A percentile compares a stretch with the other conserved stretches of the same genome.
These are phyloP conservation scores for Ischnura elegans DNA, from an alignment of 2,888 invertebrate species.

Conservation along the genomic window DNA sequence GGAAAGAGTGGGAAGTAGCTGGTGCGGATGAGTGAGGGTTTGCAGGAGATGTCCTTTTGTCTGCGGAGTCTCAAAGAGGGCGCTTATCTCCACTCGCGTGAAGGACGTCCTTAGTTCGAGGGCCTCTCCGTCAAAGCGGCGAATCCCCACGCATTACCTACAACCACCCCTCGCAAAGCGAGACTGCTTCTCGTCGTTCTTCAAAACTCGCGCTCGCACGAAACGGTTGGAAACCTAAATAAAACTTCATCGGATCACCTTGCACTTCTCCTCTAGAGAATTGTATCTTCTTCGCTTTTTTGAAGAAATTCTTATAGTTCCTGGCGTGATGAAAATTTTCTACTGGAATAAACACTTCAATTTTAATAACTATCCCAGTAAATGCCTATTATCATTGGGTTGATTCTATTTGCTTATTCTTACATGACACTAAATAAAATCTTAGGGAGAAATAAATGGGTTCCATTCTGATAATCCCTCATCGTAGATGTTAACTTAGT, in stretches of 20 bases:
- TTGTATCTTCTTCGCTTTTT: not conserved
- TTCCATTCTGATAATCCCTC: too few species aligned
- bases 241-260: not conserved
- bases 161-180: not conserved
- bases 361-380: too few species aligned
- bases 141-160: slow-evolving; percentile 30
- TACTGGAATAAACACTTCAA: too few species aligned
- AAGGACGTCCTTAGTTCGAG: not conserved
- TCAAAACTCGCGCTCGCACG: not conserved
- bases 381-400: too few species aligned
- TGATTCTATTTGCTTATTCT: too few species aligned
- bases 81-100: not conserved
- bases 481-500: too few species aligned
- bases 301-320: too few species aligned
- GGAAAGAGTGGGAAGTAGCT: not conserved
- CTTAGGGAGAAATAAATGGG: too few species aligned
- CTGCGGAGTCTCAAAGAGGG: not conserved
- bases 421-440: too few species aligned
- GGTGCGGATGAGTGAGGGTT: not conserved
- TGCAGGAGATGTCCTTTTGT: not conserved
- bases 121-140: slow-evolving; percentile 14
- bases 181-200: not conserved
- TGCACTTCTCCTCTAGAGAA: not conserved
- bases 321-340: too few species aligned
- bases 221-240: not conserved